A percentile compares a stretch with the other conserved stretches of the same genome.
Evolutionary conservation across 1,140 invertebrate genomes (phyloP).

Genomic region (Penaeus japonicus): DNA sequence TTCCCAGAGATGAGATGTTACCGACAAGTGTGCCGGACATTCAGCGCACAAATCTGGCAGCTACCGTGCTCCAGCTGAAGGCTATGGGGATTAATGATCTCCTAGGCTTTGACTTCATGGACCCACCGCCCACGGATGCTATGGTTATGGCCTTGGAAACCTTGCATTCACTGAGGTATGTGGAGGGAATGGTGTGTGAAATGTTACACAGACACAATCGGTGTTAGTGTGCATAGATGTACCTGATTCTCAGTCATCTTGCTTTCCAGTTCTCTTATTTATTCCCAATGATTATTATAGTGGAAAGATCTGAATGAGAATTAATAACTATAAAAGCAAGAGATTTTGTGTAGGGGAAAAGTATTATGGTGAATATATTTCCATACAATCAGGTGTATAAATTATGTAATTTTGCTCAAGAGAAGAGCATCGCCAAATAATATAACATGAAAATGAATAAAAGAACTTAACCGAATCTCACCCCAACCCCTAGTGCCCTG

Average conservation of each 20-base stretch:
- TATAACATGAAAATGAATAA: background rate
- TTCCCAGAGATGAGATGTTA: conserved; percentile 91
- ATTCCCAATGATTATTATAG: no score
- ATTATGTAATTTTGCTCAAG: background rate
- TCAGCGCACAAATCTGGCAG: conserved; percentile 96
- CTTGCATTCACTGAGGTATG: conserved; percentile 84
- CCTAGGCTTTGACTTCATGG: conserved; percentile 99
- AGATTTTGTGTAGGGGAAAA: no score
- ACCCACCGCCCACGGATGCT: conserved; percentile 96
- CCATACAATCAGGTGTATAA: no score
- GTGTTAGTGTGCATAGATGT: background rate
- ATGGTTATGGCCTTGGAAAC: conserved; percentile 97
- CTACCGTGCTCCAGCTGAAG: conserved; percentile 93
- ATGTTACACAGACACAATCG: background rate
- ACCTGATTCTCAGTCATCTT: background rate
- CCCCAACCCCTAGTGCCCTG: conserved; percentile 73
- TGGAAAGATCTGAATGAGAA: no score
- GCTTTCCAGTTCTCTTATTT: no score
- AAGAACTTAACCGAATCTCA: background rate
- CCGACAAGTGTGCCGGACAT: conserved; percentile 99
- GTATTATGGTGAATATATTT: no score
- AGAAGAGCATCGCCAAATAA: no score
- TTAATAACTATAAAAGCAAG: no score
- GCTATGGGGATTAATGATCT: conserved; percentile 99
- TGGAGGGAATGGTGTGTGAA: background rate